phyloP scores from a whole-genome alignment of 2,113 vertebrate species.

The Mastomys natalensis region DNA sequence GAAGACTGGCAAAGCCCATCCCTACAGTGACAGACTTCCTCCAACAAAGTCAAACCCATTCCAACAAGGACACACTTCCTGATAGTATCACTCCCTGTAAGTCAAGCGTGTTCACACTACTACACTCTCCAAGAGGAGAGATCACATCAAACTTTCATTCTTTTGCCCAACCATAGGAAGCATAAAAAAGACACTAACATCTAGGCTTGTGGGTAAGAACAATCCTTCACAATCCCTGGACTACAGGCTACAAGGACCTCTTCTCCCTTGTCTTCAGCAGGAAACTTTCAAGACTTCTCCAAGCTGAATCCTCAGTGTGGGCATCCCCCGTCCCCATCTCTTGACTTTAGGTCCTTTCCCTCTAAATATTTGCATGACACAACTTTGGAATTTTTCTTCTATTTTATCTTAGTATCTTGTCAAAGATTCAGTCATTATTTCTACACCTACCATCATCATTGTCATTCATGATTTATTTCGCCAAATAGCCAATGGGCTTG shows the following conservation, averaged over 20 bases:
- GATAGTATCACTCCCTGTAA: too few species aligned
- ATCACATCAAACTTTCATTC: neutral
- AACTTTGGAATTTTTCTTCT: neutral
- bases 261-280: neutral
- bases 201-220: neutral
- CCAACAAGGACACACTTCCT: too few species aligned
- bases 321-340: neutral
- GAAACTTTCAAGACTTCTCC: neutral
- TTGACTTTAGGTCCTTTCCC: neutral
- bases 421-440: slow-evolving; percentile 40
- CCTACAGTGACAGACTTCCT: too few species aligned
- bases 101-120: too few species aligned
- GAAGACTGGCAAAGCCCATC: too few species aligned
- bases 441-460: neutral
- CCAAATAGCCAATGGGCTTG: neutral
- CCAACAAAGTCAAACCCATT: too few species aligned
- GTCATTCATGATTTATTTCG: neutral
- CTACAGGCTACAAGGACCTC: neutral
- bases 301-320: neutral
- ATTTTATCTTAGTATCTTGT: neutral
- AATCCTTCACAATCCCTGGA: neutral
- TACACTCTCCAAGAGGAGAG: neutral
- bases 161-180: neutral
- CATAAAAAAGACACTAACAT: neutral
- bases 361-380: neutral